Percentiles rank a stretch among this genome's conserved stretches.
Evolutionary conservation across 2,888 invertebrate genomes (phyloP).

Genomic region (Ephialtes manifestator): DNA sequence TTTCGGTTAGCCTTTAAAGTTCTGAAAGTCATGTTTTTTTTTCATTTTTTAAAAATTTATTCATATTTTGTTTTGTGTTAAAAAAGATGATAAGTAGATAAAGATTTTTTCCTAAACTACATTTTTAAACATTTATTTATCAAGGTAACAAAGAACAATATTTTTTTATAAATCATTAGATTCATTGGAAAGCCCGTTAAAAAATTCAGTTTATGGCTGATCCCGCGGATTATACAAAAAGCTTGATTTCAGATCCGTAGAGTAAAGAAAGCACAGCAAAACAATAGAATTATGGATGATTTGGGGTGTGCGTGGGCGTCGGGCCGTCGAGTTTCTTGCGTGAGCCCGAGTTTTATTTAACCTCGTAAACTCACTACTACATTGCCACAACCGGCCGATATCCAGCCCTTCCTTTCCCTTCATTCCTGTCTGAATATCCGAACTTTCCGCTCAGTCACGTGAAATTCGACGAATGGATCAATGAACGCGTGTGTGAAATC

Average conservation of each 20-base stretch:
- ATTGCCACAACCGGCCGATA: not conserved
- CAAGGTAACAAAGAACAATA: not conserved
- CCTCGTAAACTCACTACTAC: constrained; percentile 7
- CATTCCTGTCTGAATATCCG: not conserved
- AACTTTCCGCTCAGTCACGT: constrained; percentile 10
- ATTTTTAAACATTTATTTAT: not conserved
- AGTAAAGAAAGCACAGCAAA: not conserved
- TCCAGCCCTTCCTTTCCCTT: not conserved
- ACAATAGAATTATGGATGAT: constrained; percentile 1
- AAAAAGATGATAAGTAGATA: no score
- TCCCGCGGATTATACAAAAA: not conserved
- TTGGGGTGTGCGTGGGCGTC: constrained; percentile 18
- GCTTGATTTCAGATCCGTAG: not conserved
- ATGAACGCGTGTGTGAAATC: not conserved
- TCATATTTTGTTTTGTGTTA: not conserved
- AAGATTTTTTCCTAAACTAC: no score
- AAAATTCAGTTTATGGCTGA: not conserved
- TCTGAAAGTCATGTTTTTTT: not conserved
- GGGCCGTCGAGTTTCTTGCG: constrained; percentile 7
- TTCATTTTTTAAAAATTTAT: not conserved
- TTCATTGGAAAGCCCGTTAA: not conserved
- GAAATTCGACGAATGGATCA: not conserved
- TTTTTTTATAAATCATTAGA: not conserved
- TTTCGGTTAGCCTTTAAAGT: not conserved
- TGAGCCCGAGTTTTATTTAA: constrained; percentile 22